These are phyloP conservation scores for Mohoua ochrocephala DNA, from an alignment of 2,113 vertebrate species.

Conservation along the genomic window DNA sequence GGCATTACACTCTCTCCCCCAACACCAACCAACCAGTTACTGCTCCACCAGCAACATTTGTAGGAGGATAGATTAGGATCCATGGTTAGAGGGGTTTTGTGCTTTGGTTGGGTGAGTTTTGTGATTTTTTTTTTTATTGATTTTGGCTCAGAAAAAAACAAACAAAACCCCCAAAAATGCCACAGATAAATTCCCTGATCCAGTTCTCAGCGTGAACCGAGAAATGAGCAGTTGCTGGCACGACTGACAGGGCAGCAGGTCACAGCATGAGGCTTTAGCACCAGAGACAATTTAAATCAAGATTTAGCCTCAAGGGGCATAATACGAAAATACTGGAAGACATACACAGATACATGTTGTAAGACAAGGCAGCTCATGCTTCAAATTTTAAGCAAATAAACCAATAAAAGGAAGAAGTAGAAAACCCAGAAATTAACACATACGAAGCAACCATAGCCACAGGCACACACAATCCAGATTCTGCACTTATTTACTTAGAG, in stretches of 20 bases:
- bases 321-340: conserved; percentile 3
- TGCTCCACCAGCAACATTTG: not conserved
- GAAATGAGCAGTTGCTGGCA: conserved; percentile 39
- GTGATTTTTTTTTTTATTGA: not conserved
- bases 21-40: not conserved
- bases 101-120: not conserved
- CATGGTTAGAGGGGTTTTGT: not conserved
- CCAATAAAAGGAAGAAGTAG: not conserved
- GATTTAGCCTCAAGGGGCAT: conserved; percentile 13
- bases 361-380: not conserved
- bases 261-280: conserved; percentile 10
- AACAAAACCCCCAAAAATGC: not conserved
- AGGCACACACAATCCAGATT: not conserved
- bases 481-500: not conserved
- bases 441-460: not conserved
- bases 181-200: not conserved
- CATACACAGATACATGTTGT: not conserved
- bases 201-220: not conserved
- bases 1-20: not conserved
- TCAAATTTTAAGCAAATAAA: not conserved
- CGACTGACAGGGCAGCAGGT: not conserved
- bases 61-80: not conserved
- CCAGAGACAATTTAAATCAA: conserved; percentile 5
- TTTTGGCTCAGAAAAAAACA: not conserved
- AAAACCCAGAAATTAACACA: not conserved